Percentiles rank a stretch among this genome's conserved stretches.
These are phyloP conservation scores for Emberiza fucata DNA, from an alignment of 2,113 vertebrate genomes.

Conservation along the genomic window DNA sequence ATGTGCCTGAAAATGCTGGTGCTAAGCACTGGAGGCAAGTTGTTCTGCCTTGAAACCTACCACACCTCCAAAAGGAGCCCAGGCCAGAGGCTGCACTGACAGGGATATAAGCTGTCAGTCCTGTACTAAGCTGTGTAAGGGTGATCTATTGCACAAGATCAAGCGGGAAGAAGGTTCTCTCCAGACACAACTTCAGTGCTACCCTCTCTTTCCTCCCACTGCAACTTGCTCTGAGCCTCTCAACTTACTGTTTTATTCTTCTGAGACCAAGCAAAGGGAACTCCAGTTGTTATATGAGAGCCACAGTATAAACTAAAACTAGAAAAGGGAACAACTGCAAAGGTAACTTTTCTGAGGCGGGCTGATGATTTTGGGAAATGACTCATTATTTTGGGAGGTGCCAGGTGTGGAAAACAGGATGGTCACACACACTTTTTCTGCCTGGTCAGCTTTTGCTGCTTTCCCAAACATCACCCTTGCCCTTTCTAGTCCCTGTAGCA, in stretches of 20 bases:
- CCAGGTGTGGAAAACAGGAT: background rate
- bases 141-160: background rate
- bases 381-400: background rate
- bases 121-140: background rate
- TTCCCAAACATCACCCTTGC: background rate
- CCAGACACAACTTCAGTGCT: background rate
- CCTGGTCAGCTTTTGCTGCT: background rate
- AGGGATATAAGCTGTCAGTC: background rate
- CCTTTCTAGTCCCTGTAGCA: background rate
- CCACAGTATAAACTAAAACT: background rate
- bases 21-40: background rate
- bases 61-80: background rate
- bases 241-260: background rate
- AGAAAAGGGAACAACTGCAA: background rate
- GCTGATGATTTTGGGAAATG: background rate
- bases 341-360: background rate
- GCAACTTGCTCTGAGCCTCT: background rate
- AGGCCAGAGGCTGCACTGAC: background rate
- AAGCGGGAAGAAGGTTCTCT: background rate
- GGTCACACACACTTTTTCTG: background rate
- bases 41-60: background rate
- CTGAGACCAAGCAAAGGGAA: background rate
- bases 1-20: background rate
- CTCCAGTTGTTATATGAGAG: accelerated
- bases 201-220: background rate